These are phyloP conservation scores for Fulica atra DNA, from an alignment of 2,113 vertebrate genomes.

Conservation along the genomic window DNA sequence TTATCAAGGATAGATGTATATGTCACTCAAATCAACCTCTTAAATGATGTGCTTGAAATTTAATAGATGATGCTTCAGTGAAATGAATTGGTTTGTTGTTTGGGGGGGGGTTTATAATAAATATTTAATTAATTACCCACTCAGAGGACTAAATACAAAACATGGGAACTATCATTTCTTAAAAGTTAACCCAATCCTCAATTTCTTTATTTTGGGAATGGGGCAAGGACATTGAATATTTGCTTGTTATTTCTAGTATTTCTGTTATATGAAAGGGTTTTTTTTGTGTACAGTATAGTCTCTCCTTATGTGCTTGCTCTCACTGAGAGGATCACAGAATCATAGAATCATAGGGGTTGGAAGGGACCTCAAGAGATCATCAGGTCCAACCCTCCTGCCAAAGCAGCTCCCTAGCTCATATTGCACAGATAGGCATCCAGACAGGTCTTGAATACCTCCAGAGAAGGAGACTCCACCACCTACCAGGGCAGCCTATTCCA, in stretches of 20 bases:
- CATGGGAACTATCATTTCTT: not conserved
- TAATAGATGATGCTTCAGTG: not conserved
- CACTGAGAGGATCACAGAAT: not conserved
- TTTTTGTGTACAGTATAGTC: not conserved
- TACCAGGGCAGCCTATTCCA: too few relatives aligned
- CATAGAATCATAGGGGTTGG: too few relatives aligned
- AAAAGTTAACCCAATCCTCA: not conserved
- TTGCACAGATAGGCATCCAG: too few relatives aligned
- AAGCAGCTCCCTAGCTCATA: too few relatives aligned
- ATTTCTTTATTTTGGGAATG: not conserved
- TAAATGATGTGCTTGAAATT: not conserved
- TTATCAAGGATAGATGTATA: not conserved
- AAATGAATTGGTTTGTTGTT: not conserved
- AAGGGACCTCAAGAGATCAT: too few relatives aligned
- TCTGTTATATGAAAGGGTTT: not conserved
- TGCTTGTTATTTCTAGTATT: not conserved
- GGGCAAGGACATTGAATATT: not conserved
- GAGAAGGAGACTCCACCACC: too few relatives aligned
- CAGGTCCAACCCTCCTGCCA: too few relatives aligned
- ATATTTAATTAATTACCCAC: not conserved
- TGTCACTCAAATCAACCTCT: not conserved
- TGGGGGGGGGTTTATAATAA: accelerated
- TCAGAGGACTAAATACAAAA: not conserved
- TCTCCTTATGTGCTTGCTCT: not conserved
- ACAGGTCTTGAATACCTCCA: too few relatives aligned